Base-by-base conservation (phyloP, 2,888 invertebrate genomes). In the Mesopsocus fuscifrons region DNA sequence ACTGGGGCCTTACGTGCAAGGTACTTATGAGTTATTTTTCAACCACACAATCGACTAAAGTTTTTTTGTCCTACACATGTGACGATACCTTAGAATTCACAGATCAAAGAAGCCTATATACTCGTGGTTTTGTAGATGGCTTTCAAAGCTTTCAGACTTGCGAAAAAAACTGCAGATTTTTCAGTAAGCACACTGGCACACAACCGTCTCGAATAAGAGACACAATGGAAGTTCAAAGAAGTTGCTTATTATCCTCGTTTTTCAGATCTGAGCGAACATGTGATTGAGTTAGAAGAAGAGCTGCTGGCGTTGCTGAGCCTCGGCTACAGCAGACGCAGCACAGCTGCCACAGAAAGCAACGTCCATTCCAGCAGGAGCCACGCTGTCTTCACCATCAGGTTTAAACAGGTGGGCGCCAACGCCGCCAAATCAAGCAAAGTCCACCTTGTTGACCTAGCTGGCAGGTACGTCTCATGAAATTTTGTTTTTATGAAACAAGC, bases 1-100 rank as follows among this genome's bases (percentile, higher is more conserved):
- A 46, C 69, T 67, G 50, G 83, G 83, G 47, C 78, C 83, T 13
- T 82, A 81, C 54, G 82, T 83, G 41, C 60, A 67, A 54, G 56
- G 38, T 38, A 38, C 15, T 16, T 16, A 33, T 33, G 16, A 3
- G 33, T n/a, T n/a, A n/a, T n/a, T n/a, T n/a, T n/a, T n/a, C n/a
- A n/a, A n/a, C n/a, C n/a, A n/a, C n/a, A n/a, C n/a, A n/a, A n/a
- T n/a, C n/a, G n/a, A n/a, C n/a, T n/a, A n/a, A n/a, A n/a, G n/a
- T n/a, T n/a, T n/a, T n/a, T n/a, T n/a, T n/a, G n/a, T n/a, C n/a
- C n/a, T n/a, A n/a, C n/a, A n/a, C n/a, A n/a, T n/a, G n/a, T n/a
- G n/a, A n/a, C n/a, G n/a, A n/a, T n/a, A n/a, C n/a, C n/a, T n/a
- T n/a, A n/a, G n/a, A n/a, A n/a, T n/a, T n/a, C n/a, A n/a, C n/a